phyloP scores from a whole-genome alignment of 2,797 vertebrate genomes.

The Poeciliopsis paucimaculata region DNA sequence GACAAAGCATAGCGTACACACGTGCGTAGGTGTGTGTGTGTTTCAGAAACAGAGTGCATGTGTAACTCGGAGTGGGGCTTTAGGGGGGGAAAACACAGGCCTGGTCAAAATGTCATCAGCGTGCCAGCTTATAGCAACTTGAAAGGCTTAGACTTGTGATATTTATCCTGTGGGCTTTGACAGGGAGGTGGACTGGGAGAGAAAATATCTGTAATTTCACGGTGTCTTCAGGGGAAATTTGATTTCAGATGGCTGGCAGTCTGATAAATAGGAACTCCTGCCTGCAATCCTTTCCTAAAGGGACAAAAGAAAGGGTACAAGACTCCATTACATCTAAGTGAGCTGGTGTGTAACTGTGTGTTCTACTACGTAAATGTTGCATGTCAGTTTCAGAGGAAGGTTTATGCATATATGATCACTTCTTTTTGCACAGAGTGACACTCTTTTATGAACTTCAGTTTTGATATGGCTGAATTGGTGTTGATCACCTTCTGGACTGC shows the following conservation, averaged over 20 bases:
- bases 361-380: conserved; percentile 11
- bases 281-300: conserved; percentile 79
- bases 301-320: conserved; percentile 71
- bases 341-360: conserved; percentile 30
- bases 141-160: conserved; percentile 85
- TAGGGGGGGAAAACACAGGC: conserved; percentile 75
- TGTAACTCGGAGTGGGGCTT: conserved; percentile 69
- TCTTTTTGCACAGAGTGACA: conserved; percentile 22
- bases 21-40: conserved; percentile 28
- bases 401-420: conserved; percentile 31
- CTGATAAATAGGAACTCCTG: conserved; percentile 85
- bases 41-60: conserved; percentile 12
- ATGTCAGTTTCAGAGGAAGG: conserved; percentile 7
- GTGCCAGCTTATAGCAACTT: conserved; percentile 82
- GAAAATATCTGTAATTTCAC: conserved; percentile 86
- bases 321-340: conserved; percentile 61
- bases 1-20: conserved; percentile 43
- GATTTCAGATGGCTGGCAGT: conserved; percentile 85
- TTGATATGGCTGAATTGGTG: conserved; percentile 51
- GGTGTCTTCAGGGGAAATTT: conserved; percentile 87
- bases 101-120: conserved; percentile 84
- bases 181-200: conserved; percentile 73
- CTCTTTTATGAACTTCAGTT: conserved; percentile 25
- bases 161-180: conserved; percentile 84
- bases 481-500: conserved; percentile 37